Percentiles rank a stretch among this genome's conserved stretches.
Conservation (phyloP, 2,113 vertebrate genomes). For the Nyctibius bracteatus region DNA sequence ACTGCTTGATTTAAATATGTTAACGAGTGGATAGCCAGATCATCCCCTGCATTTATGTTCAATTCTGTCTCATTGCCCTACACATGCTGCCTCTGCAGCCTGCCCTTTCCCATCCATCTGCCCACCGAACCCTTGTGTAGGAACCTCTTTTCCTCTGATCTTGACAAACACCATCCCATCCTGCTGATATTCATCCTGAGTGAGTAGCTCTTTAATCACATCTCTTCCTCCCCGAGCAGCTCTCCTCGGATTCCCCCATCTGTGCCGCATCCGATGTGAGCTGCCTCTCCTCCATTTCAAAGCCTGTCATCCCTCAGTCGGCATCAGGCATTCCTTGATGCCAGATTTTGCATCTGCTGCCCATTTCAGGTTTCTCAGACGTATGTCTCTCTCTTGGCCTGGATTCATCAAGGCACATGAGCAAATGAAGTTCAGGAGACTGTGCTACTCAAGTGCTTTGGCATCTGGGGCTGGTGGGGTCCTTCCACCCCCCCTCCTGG, state of each 20-base stretch:
- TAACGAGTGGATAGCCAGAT: not conserved
- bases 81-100: not conserved
- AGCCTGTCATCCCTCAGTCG: not conserved
- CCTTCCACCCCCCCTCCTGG: rapidly evolving
- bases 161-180: not conserved
- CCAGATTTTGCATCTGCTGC: not conserved
- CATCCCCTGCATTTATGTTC: not conserved
- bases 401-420: not conserved
- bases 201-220: not conserved
- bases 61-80: not conserved
- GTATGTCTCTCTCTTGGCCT: not conserved
- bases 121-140: not conserved
- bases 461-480: not conserved
- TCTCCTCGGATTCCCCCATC: not conserved
- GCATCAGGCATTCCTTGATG: not conserved
- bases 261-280: not conserved
- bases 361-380: not conserved
- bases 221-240: not conserved
- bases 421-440: not conserved
- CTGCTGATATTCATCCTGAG: not conserved
- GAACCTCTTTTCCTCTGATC: not conserved
- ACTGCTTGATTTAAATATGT: not conserved
- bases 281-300: not conserved
- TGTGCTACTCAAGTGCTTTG: not conserved
- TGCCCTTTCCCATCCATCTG: not conserved